Percentiles rank a stretch among this genome's conserved stretches.
Conservation (phyloP, 2,888 invertebrate genomes). For the Athalia cordata region DNA sequence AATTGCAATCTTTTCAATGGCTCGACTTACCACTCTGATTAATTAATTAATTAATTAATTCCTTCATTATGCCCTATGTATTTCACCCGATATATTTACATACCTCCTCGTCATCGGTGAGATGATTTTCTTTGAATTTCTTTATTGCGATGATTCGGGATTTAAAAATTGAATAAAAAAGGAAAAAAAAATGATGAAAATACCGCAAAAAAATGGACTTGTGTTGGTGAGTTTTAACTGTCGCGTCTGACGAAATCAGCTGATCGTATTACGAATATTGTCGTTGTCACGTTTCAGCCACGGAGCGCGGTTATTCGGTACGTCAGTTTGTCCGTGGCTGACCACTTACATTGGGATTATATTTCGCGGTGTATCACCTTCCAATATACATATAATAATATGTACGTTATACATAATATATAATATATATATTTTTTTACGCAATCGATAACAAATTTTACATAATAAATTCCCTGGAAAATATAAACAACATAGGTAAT, state of each 20-base stretch:
- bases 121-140: no score
- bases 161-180: no score
- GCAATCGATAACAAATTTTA: conserved; percentile 39
- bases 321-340: conserved; percentile 23
- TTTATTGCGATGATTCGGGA: no score
- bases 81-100: neutral
- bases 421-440: conserved; percentile 4
- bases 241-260: conserved; percentile 33
- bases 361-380: conserved; percentile 33
- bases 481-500: neutral
- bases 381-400: neutral
- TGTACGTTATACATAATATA: no score
- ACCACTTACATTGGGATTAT: conserved; percentile 11
- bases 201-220: neutral
- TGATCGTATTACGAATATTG: conserved; percentile 29
- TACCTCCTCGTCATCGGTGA: neutral
- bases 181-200: no score
- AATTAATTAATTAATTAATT: neutral
- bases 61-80: neutral
- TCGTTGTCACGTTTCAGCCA: conserved; percentile 35
- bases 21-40: neutral
- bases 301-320: conserved; percentile 17
- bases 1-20: neutral
- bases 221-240: neutral
- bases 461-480: conserved; percentile 18